phyloP scores from a whole-genome alignment of 2,888 invertebrate genomes.

The Apamea sordens region DNA sequence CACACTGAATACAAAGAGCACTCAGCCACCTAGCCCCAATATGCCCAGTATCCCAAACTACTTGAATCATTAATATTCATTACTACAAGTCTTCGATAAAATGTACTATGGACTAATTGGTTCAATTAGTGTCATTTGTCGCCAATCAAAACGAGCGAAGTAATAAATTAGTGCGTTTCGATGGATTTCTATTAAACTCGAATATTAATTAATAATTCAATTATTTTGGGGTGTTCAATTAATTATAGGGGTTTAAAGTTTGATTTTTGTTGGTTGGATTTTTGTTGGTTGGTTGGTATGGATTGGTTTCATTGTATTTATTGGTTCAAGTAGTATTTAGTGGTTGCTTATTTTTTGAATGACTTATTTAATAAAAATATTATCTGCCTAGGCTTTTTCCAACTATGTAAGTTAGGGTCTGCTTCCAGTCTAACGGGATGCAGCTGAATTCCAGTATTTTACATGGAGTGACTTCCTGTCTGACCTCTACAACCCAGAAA shows the following conservation, averaged over 20 bases:
- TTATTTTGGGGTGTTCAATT: slow-evolving; percentile 45
- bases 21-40: neutral
- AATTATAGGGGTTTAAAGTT: slow-evolving; percentile 23
- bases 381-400: too few species aligned
- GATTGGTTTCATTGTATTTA: slow-evolving; percentile 11
- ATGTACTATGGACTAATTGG: slow-evolving; percentile 39
- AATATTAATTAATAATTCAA: slow-evolving; percentile 58
- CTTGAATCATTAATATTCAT: slow-evolving; percentile 15
- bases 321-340: neutral
- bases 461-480: too few species aligned
- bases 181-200: slow-evolving; percentile 53
- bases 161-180: slow-evolving; percentile 56
- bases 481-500: too few species aligned
- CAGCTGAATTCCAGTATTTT: too few species aligned
- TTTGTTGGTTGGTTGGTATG: slow-evolving; percentile 16
- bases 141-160: slow-evolving; percentile 37
- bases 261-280: slow-evolving; percentile 34
- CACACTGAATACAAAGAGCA: too few species aligned
- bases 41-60: slow-evolving; percentile 3
- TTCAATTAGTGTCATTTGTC: slow-evolving; percentile 54
- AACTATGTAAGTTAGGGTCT: too few species aligned
- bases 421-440: too few species aligned
- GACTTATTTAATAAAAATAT: too few species aligned
- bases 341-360: neutral
- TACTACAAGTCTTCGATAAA: slow-evolving; percentile 26